Evolutionary conservation across 1,140 invertebrate genomes (phyloP).

Genomic region (Zaprionus taronus): DNA sequence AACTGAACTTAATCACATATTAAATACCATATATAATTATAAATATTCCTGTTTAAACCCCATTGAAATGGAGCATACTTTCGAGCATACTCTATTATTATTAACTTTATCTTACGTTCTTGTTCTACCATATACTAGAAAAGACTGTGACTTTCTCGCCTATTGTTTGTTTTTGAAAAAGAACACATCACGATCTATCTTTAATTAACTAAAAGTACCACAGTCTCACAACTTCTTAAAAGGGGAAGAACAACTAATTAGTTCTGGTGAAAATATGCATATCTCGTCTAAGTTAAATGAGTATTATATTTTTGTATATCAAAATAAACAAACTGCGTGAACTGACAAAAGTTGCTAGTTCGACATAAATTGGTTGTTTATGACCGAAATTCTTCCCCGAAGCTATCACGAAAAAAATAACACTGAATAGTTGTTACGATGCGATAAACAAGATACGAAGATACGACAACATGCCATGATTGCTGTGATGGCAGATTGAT

Average conservation of each 20-base stretch:
- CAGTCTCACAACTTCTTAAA: not conserved
- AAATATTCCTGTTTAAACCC: not conserved
- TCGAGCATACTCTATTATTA: not conserved
- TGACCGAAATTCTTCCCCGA: constrained; percentile 50
- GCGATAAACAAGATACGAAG: constrained; percentile 62
- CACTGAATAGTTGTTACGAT: constrained; percentile 24
- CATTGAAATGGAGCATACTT: constrained; percentile 25
- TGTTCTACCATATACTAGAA: not conserved
- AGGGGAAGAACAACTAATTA: constrained; percentile 18
- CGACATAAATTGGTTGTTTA: constrained; percentile 30
- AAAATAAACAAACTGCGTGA: constrained; percentile 30
- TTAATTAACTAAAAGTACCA: constrained; percentile 33
- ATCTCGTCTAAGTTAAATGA: constrained; percentile 31
- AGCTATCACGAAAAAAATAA: constrained; percentile 39
- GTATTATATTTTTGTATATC: constrained; percentile 21
- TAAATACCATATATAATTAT: not conserved
- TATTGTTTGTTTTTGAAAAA: too few species aligned
- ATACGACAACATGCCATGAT: constrained; percentile 34
- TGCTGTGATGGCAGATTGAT: constrained; percentile 24
- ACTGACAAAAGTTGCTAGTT: constrained; percentile 3
- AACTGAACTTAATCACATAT: not conserved
- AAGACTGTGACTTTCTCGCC: not conserved
- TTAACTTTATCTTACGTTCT: not conserved
- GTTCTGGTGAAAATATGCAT: constrained; percentile 32
- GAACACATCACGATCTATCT: constrained; percentile 9